A percentile compares a stretch with the other conserved stretches of the same genome.
Evolutionary conservation across 2,888 invertebrate genomes (phyloP).

Genomic region (Paralinhomoeus sp.): DNA sequence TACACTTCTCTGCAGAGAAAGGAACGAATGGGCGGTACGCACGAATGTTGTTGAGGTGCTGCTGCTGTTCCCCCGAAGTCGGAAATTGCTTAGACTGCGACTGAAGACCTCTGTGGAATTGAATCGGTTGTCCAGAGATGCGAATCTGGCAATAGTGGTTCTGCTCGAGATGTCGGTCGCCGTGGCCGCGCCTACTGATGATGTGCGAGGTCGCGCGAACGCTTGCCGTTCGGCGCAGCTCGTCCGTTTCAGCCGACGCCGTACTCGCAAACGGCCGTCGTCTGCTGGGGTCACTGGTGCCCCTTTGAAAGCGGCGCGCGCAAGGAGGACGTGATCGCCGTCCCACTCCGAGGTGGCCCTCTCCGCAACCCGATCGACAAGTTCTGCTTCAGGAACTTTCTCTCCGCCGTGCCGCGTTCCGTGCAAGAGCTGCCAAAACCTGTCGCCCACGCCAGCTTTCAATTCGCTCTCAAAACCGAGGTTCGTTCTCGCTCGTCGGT

Average conservation of each 20-base stretch:
- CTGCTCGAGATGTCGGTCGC: conserved; percentile 16
- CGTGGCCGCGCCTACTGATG: not conserved
- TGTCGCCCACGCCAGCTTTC: not conserved
- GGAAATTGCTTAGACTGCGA: too few relatives aligned
- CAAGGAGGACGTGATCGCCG: conserved; percentile 14
- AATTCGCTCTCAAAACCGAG: not conserved
- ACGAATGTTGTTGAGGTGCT: too few relatives aligned
- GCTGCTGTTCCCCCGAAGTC: too few relatives aligned
- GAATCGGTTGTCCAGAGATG: conserved; percentile 8
- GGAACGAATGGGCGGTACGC: too few relatives aligned
- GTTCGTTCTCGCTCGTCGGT: not conserved
- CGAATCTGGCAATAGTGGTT: conserved; percentile 15
- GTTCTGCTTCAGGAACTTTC: conserved; percentile 26
- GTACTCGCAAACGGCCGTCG: conserved; percentile 8
- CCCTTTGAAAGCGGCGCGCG: too few relatives aligned
- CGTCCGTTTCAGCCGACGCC: conserved; percentile 2
- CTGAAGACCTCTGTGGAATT: conserved; percentile 1
- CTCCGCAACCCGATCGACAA: conserved; percentile 26
- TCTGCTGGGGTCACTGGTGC: conserved; percentile 31
- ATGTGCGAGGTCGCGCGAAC: not conserved
- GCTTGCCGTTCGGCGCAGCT: too few relatives aligned
- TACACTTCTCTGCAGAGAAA: conserved; percentile 20
- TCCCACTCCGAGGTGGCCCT: conserved; percentile 27
- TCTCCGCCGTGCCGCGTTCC: conserved; percentile 2
- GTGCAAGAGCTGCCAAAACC: not conserved